phyloP scores from a whole-genome alignment of 2,797 vertebrate genomes.

The Cichlasoma orientale region DNA sequence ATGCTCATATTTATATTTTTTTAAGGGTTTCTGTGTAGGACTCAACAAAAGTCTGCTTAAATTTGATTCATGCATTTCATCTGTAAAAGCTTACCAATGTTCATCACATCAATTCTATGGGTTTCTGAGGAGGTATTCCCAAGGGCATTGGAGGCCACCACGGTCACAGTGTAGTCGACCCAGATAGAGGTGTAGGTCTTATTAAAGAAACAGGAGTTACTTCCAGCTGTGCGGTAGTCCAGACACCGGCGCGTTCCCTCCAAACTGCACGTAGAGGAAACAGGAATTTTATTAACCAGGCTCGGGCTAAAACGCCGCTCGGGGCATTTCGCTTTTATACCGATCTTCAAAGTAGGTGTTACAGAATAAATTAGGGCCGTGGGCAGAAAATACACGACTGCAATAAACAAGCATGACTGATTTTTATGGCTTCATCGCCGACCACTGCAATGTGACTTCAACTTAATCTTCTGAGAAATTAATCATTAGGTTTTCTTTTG shows the following conservation, averaged over 20 bases:
- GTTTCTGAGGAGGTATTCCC: conserved; percentile 84
- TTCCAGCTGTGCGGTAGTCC: conserved; percentile 86
- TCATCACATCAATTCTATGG: conserved; percentile 82
- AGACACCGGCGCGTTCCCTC: conserved; percentile 83
- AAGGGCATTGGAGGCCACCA: conserved; percentile 85
- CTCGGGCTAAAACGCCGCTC: neutral
- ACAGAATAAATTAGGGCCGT: neutral
- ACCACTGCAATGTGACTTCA: neutral
- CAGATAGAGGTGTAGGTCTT: conserved; percentile 85
- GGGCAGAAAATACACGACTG: conserved; percentile 11
- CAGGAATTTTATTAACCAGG: conserved; percentile 6
- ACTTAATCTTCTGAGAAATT: neutral
- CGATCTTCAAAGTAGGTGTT: neutral
- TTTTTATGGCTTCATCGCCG: neutral
- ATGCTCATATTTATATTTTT: neutral
- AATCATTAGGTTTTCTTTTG: neutral
- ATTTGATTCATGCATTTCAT: neutral
- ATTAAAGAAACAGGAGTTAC: conserved; percentile 90
- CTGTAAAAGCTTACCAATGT: conserved; percentile 85
- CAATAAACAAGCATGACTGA: neutral
- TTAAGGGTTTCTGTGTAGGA: neutral
- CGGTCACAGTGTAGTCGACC: conserved; percentile 84
- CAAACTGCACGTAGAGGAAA: conserved; percentile 60
- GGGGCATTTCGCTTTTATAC: neutral
- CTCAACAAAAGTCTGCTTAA: neutral